These are phyloP conservation scores for Tholera decimalis DNA, from an alignment of 2,888 invertebrate species.

Conservation along the genomic window DNA sequence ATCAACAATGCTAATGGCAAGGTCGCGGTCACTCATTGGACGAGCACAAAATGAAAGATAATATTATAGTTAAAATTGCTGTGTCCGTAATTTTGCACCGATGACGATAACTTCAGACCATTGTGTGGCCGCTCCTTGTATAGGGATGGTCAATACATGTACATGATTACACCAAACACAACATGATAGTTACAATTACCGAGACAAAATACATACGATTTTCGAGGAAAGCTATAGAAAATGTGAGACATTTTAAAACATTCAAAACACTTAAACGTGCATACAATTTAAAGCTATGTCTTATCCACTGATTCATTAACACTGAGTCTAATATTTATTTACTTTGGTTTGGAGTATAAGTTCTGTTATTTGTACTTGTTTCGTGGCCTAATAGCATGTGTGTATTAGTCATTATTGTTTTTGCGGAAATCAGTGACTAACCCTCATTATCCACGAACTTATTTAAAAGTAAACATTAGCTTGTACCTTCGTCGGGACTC, in stretches of 20 bases:
- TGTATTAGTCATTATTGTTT: constrained; percentile 23
- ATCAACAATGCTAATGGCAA: constrained; percentile 60
- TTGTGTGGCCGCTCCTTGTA: constrained; percentile 50
- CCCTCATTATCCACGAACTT: not conserved
- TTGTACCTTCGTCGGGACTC: too few species aligned
- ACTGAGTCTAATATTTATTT: constrained; percentile 2
- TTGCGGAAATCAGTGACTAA: constrained; percentile 20
- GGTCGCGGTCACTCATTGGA: constrained; percentile 70
- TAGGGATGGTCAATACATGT: constrained; percentile 37
- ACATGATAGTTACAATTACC: constrained; percentile 1
- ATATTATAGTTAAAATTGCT: constrained; percentile 61
- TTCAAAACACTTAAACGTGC: not conserved
- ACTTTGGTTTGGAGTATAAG: too few species aligned
- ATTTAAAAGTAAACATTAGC: constrained; percentile 27
- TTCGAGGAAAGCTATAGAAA: constrained; percentile 21
- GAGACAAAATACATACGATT: constrained; percentile 1
- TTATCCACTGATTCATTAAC: not conserved
- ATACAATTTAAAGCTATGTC: constrained; percentile 5
- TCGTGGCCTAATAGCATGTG: constrained; percentile 16
- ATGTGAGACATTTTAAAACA: constrained; percentile 4
- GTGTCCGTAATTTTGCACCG: constrained; percentile 61
- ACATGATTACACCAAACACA: constrained; percentile 14
- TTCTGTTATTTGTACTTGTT: constrained; percentile 1
- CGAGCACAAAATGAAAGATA: constrained; percentile 64
- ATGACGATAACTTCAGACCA: constrained; percentile 61